Conservation (phyloP, 2,113 vertebrate species). For the Oceanodroma tethys region DNA sequence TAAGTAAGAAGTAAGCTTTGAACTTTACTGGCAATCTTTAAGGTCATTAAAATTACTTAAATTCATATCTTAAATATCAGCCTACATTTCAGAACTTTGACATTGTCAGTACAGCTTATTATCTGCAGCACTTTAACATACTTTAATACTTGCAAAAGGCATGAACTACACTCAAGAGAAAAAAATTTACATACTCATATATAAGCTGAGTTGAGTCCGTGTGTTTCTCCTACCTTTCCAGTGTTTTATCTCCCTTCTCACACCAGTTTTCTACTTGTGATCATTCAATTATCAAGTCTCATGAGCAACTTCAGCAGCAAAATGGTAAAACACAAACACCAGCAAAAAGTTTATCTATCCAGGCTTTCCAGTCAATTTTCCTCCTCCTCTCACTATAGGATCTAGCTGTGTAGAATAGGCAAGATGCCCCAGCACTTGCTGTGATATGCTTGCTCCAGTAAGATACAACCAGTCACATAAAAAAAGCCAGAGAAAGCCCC, state of each 20-base stretch:
- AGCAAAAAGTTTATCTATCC: neutral
- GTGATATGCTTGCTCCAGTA: neutral
- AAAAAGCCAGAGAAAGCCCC: neutral
- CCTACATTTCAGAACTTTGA: neutral
- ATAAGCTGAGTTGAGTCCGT: neutral
- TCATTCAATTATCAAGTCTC: neutral
- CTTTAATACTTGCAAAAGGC: neutral
- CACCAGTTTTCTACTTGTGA: neutral
- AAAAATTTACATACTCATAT: neutral
- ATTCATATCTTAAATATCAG: neutral
- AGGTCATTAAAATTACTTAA: neutral
- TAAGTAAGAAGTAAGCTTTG: neutral
- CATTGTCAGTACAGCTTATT: neutral
- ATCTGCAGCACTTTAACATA: neutral
- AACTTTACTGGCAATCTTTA: neutral
- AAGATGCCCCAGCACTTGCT: neutral
- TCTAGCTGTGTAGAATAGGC: neutral
- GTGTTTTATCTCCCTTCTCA: neutral
- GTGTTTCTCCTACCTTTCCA: neutral
- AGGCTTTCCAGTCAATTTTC: neutral
- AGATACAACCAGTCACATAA: neutral
- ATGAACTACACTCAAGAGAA: neutral
- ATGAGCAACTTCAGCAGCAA: neutral
- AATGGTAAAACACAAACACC: neutral
- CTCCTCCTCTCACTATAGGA: neutral